These are phyloP conservation scores for Nomia melanderi DNA, from an alignment of 1,140 invertebrate genomes.

Conservation along the genomic window DNA sequence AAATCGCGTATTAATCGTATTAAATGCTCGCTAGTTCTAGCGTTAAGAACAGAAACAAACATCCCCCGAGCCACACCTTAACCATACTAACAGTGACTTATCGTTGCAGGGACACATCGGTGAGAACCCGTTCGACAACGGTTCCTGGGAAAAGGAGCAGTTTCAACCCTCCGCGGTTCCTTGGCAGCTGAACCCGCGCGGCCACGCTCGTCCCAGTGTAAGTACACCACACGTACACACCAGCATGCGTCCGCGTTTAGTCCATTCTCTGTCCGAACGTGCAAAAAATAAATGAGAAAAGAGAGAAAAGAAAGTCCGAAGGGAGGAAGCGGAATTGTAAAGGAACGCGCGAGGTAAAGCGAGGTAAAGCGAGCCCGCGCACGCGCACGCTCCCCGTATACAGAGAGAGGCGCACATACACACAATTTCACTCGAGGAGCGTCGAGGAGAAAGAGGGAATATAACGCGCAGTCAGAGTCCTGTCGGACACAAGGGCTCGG, in stretches of 20 bases:
- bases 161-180: constrained; percentile 78
- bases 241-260: not conserved
- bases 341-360: constrained; percentile 38
- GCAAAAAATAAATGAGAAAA: not conserved
- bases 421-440: constrained; percentile 13
- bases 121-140: constrained; percentile 79
- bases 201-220: constrained; percentile 77
- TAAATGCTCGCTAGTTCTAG: too few relatives aligned
- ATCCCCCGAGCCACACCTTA: too few relatives aligned
- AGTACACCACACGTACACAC: constrained; percentile 55
- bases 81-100: constrained; percentile 8
- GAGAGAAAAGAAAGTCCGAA: not conserved
- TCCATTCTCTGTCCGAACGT: not conserved
- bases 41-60: too few relatives aligned
- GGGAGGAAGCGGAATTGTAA: constrained; percentile 23
- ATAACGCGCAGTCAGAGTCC: constrained; percentile 51
- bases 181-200: constrained; percentile 79
- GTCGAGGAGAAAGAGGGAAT: constrained; percentile 38
- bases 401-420: too few relatives aligned
- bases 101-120: constrained; percentile 78
- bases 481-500: constrained; percentile 49
- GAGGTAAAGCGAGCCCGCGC: too few relatives aligned
- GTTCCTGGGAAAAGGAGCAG: constrained; percentile 80
- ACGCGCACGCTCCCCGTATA: too few relatives aligned
- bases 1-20: too few relatives aligned